Conservation (phyloP, 2,113 vertebrate species). For the Pimephales promelas region DNA sequence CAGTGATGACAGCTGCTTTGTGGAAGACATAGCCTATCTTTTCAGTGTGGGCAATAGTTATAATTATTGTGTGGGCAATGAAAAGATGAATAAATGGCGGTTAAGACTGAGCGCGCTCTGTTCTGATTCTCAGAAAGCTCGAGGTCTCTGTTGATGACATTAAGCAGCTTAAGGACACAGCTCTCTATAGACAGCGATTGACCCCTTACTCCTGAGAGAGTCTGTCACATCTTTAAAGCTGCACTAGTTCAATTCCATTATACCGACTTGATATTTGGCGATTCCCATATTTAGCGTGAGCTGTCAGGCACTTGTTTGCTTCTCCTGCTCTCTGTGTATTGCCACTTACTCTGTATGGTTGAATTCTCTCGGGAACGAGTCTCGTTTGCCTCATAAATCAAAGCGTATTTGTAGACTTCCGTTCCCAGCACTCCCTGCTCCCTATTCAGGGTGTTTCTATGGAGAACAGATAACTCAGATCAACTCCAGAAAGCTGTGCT, state of each 20-base stretch:
- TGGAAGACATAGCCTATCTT: background rate
- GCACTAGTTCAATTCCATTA: background rate
- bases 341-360: slow-evolving; percentile 29
- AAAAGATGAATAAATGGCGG: slow-evolving; percentile 1
- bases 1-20: slow-evolving; percentile 17
- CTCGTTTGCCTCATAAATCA: slow-evolving; percentile 52
- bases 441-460: slow-evolving; percentile 43
- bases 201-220: slow-evolving; percentile 1
- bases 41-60: slow-evolving; percentile 12
- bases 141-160: background rate
- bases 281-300: background rate
- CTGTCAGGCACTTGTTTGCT: slow-evolving; percentile 12
- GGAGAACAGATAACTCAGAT: slow-evolving; percentile 46
- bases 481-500: slow-evolving; percentile 20
- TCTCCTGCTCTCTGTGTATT: slow-evolving; percentile 11
- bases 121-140: slow-evolving; percentile 7
- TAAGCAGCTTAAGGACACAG: slow-evolving; percentile 24
- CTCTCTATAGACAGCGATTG: slow-evolving; percentile 24
- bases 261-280: background rate
- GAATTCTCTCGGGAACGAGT: slow-evolving; percentile 42
- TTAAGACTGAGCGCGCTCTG: background rate
- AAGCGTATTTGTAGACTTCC: slow-evolving; percentile 53
- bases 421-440: slow-evolving; percentile 57
- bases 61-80: slow-evolving; percentile 36
- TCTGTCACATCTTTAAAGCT: slow-evolving; percentile 1